These are phyloP conservation scores for Acanthopleura granulata DNA, from an alignment of 2,888 invertebrate genomes.

Conservation along the genomic window DNA sequence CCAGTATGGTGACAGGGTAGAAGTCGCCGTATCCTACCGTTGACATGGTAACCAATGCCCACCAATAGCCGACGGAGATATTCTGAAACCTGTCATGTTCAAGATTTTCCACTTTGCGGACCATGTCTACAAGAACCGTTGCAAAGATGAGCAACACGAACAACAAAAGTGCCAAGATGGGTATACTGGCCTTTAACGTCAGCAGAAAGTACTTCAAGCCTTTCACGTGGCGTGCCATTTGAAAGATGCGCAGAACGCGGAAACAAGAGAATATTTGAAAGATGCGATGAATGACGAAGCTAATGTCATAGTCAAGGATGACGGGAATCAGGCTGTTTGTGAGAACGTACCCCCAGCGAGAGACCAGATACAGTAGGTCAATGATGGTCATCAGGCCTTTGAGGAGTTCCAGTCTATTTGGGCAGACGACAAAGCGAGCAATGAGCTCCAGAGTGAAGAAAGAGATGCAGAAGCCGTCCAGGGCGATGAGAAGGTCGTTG, in stretches of 20 bases:
- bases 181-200: background rate
- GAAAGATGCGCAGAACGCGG: conserved; percentile 9
- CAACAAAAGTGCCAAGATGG: background rate
- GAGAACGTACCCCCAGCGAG: background rate
- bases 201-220: background rate
- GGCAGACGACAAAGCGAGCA: conserved; percentile 40
- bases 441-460: conserved; percentile 48
- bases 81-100: conserved; percentile 6
- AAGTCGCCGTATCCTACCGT: conserved; percentile 11
- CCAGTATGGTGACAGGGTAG: background rate
- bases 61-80: conserved; percentile 11
- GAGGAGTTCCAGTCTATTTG: conserved; percentile 34
- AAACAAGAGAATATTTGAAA: background rate
- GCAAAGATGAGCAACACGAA: background rate
- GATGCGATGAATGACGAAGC: conserved; percentile 1
- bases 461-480: conserved; percentile 33
- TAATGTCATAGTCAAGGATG: background rate
- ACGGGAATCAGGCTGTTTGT: background rate
- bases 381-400: conserved; percentile 39
- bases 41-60: conserved; percentile 6
- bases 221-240: background rate
- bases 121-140: background rate
- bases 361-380: conserved; percentile 29
- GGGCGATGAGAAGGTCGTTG: conserved; percentile 16
- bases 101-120: conserved; percentile 11